A percentile compares a stretch with the other conserved stretches of the same genome.
phyloP scores from a whole-genome alignment of 2,113 vertebrate species.

The Stegostoma tigrinum region DNA sequence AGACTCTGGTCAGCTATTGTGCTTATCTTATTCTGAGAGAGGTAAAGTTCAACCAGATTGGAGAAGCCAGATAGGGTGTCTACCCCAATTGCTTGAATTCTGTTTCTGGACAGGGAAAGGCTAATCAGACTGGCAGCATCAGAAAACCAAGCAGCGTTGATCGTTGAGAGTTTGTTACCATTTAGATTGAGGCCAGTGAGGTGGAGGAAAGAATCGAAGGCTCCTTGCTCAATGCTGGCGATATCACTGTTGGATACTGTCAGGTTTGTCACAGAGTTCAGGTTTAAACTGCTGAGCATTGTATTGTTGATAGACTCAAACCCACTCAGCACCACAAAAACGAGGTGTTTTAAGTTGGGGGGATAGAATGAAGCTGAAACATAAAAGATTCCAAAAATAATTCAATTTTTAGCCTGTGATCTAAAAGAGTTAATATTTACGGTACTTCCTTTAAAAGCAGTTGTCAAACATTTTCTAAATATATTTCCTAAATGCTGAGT shows the following conservation, averaged over 20 bases:
- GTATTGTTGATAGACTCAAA: slow-evolving; percentile 50
- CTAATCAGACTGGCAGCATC: slow-evolving; percentile 42
- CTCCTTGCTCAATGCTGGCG: slow-evolving; percentile 42
- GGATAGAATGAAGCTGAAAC: slow-evolving; percentile 22
- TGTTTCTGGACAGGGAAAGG: slow-evolving; percentile 48
- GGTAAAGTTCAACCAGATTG: slow-evolving; percentile 45
- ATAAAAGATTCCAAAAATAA: background rate
- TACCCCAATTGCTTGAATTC: slow-evolving; percentile 40
- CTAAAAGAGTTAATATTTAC: background rate
- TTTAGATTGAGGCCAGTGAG: slow-evolving; percentile 48
- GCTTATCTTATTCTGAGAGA: slow-evolving; percentile 51
- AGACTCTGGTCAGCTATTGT: slow-evolving; percentile 45
- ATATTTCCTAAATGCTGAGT: background rate
- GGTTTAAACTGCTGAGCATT: slow-evolving; percentile 43
- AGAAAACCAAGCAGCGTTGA: slow-evolving; percentile 52
- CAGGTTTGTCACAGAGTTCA: slow-evolving; percentile 49
- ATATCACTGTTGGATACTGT: slow-evolving; percentile 42
- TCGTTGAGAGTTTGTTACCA: slow-evolving; percentile 45
- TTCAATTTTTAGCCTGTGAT: background rate
- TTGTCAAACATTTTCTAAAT: background rate
- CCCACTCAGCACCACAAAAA: slow-evolving; percentile 38
- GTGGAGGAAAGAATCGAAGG: slow-evolving; percentile 48
- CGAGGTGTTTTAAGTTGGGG: slow-evolving; percentile 38
- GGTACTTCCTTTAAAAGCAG: background rate
- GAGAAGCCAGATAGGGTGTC: slow-evolving; percentile 41